phyloP scores from a whole-genome alignment of 2,797 vertebrate species.

The Arrhamphus sclerolepis region DNA sequence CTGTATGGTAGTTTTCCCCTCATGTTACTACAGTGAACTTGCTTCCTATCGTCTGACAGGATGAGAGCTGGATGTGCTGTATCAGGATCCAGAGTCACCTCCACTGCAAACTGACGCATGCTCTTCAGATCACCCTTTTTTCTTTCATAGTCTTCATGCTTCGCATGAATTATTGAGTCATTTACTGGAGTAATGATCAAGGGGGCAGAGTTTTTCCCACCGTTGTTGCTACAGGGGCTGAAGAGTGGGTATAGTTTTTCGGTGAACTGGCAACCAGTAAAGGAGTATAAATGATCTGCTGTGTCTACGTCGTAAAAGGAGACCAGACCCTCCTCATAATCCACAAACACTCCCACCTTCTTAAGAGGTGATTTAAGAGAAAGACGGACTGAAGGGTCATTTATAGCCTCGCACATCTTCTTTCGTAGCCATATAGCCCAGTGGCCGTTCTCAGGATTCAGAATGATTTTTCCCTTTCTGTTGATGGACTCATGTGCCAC shows the following conservation, averaged over 20 bases:
- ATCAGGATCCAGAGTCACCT: background rate
- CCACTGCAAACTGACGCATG: constrained; percentile 13
- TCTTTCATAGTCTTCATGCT: background rate
- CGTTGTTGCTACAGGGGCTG: background rate
- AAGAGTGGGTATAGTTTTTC: constrained; percentile 6
- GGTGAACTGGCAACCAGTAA: constrained; percentile 8
- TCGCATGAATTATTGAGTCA: no score
- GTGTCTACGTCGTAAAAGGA: constrained; percentile 20
- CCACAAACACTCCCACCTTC: constrained; percentile 31
- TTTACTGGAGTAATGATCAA: constrained; percentile 17
- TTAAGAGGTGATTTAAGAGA: background rate
- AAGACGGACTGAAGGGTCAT: background rate
- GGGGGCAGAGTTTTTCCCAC: background rate
- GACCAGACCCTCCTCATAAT: background rate
- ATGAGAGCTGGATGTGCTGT: constrained; percentile 17
- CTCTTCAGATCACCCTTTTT: constrained; percentile 9
- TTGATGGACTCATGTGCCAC: background rate
- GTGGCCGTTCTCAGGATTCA: background rate
- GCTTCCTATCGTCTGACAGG: constrained; percentile 18
- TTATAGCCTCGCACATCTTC: background rate
- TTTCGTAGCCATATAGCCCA: constrained; percentile 8
- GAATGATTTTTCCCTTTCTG: background rate
- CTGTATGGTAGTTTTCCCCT: background rate
- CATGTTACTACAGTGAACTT: background rate
- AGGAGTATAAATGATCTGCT: constrained; percentile 14